phyloP scores from a whole-genome alignment of 2,888 invertebrate species.

The Drosophila atripex region DNA sequence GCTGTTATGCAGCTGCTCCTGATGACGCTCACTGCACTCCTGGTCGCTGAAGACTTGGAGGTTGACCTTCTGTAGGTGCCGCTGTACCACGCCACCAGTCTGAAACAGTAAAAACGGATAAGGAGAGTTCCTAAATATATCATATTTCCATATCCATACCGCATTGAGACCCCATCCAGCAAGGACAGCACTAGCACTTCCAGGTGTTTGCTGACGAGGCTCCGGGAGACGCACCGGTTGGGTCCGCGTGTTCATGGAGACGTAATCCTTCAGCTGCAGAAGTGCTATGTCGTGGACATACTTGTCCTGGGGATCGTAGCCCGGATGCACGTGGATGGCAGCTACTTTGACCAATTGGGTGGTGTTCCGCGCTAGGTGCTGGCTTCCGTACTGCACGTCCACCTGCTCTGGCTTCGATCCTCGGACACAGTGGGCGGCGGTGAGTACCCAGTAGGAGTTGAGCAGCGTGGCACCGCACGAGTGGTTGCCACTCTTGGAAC shows the following conservation, averaged over 20 bases:
- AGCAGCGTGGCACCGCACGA: constrained; percentile 80
- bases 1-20: constrained; percentile 71
- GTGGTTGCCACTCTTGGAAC: constrained; percentile 71
- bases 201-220: constrained; percentile 55
- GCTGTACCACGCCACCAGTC: constrained; percentile 81
- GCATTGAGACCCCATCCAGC: constrained; percentile 83
- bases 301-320: constrained; percentile 69
- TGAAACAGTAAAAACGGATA: constrained; percentile 43
- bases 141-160: constrained; percentile 48
- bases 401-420: constrained; percentile 54
- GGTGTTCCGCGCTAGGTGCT: constrained; percentile 60
- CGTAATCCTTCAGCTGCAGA: constrained; percentile 62
- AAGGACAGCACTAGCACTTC: constrained; percentile 66
- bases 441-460: constrained; percentile 79
- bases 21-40: constrained; percentile 81
- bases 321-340: constrained; percentile 74
- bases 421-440: constrained; percentile 82
- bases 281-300: constrained; percentile 80
- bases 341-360: constrained; percentile 66
- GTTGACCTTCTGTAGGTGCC: constrained; percentile 82
- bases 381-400: constrained; percentile 80
- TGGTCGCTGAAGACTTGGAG: constrained; percentile 81
- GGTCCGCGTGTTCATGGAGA: constrained; percentile 57
- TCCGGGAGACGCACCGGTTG: constrained; percentile 73
- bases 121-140: not conserved